Base-by-base conservation (phyloP, 1,140 invertebrate genomes). In the Bicyclus anynana region DNA sequence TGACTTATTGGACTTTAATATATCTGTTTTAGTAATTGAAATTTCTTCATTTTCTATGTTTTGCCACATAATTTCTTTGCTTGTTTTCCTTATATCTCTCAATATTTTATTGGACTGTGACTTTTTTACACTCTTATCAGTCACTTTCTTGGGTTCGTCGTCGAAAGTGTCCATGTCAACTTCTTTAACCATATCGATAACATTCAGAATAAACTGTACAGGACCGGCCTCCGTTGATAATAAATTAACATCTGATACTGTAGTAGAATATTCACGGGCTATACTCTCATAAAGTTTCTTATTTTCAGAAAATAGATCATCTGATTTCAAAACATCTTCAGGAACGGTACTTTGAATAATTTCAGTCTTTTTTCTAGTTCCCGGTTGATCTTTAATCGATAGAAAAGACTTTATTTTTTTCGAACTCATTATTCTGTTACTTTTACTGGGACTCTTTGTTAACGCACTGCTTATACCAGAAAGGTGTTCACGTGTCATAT, bases 151-250 rank as follows among this genome's bases (percentile, higher is more conserved):
- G 40, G 53, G 56, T 13, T 79, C 71, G 26, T 78, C 78, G 48
- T 77, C 68, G 37, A 26, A 51, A 20, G 29, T 16, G 12, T 33
- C 29, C 3, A 33, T 7, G 50, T 77, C 62, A 7, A 75, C 49
- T 53, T 77, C 75, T 50, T 65, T 73, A 17, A 67, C n/a, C 62
- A 80, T 77, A 49, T 85, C 68, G 42, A 62, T 62, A 13, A 82
- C 44, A 54, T 80, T 64, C 59, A 83, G 80, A 38, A 83, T 35
- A 42, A 82, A 83, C 6, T 59, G 29, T 44, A 66, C 35, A 23
- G 55, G 46, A 44, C 20, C 18, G n/a, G 10, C 23, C 10, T 4
- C 26, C 26, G 4, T 33, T 4, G 2, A 7, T 17, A 52, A 5
- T 54, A 44, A 49, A 50, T 72, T 66, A 20, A 62, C 20, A 35